These are phyloP conservation scores for Saimiri boliviensis DNA, from an alignment of 2,113 vertebrate species.

Conservation along the genomic window DNA sequence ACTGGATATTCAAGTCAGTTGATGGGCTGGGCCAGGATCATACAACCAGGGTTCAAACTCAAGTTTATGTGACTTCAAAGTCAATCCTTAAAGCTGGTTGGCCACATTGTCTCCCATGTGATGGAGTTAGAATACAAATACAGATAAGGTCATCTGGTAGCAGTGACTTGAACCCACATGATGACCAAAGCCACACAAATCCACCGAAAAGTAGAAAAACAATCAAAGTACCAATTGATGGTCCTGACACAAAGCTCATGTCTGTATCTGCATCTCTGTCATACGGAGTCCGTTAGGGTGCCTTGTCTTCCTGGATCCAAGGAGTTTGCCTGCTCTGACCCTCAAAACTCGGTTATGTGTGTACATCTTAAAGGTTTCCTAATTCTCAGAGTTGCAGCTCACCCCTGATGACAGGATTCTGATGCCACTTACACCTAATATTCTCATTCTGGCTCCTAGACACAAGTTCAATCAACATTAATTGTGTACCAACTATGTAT, in stretches of 20 bases:
- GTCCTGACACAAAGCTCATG: background rate
- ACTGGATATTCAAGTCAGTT: background rate
- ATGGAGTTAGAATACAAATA: background rate
- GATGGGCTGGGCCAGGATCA: background rate
- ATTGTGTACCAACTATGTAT: background rate
- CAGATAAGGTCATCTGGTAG: background rate
- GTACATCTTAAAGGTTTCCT: background rate
- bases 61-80: background rate
- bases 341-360: background rate
- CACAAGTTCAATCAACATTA: background rate
- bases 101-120: fast-evolving
- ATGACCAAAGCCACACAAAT: background rate
- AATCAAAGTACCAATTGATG: background rate
- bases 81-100: background rate
- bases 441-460: background rate
- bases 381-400: background rate
- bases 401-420: background rate
- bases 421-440: background rate
- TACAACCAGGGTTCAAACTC: background rate
- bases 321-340: background rate
- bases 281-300: background rate
- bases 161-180: background rate
- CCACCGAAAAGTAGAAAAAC: background rate
- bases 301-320: background rate
- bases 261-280: background rate